Evolutionary conservation across 2,113 vertebrate genomes (phyloP).

Genomic region (Dicaeum eximium): DNA sequence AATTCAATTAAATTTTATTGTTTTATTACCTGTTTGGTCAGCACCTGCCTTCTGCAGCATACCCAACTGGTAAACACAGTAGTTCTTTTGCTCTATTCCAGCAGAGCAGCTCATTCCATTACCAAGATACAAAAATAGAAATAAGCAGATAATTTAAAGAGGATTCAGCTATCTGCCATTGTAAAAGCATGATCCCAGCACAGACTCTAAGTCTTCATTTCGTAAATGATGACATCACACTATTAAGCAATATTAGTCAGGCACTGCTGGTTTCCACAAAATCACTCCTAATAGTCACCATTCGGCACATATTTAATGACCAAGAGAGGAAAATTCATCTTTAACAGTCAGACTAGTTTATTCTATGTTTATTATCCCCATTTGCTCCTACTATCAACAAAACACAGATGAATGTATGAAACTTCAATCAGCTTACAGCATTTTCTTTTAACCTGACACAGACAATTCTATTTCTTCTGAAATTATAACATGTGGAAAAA

Average conservation of each 20-base stretch:
- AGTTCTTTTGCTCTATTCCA: constrained; percentile 23
- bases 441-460: background rate
- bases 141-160: constrained; percentile 77
- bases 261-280: background rate
- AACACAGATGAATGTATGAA: background rate
- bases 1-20: background rate
- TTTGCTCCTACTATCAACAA: background rate
- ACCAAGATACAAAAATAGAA: constrained; percentile 73
- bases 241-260: background rate
- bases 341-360: background rate
- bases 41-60: constrained; percentile 10
- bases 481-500: background rate
- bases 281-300: background rate
- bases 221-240: constrained; percentile 36
- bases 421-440: background rate
- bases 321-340: background rate
- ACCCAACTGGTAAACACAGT: constrained; percentile 20
- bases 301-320: background rate
- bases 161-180: constrained; percentile 67
- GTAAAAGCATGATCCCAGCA: constrained; percentile 65
- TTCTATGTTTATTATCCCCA: background rate
- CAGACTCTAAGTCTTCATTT: constrained; percentile 45
- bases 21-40: constrained; percentile 45
- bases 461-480: background rate
- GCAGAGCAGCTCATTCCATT: constrained; percentile 68